Base-by-base conservation (phyloP, 2,888 invertebrate species). In the Cyrtodaria siliqua region DNA sequence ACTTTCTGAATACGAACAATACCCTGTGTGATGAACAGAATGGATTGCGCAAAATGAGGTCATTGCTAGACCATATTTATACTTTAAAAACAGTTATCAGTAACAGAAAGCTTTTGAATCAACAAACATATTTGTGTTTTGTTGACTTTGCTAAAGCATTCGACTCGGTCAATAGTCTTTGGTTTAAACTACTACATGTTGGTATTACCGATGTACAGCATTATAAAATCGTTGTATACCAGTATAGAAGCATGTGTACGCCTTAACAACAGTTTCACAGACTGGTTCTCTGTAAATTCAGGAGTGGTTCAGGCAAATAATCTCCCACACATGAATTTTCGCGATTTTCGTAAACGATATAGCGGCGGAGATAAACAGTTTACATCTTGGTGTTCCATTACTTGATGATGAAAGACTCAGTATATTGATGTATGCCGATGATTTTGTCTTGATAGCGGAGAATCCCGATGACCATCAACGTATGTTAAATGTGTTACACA, bases 161-260 rank as follows among this genome's bases (percentile, higher is more conserved):
- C 24, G 60, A 60, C 23, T 42, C 60, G 2, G 44, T 60, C 2
- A 47, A 44, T 18, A 23, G 60, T 18, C 44, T 60, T n/a, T 60
- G 60, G 60, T 60, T 44, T 60, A 60, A 60, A 44, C 60, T 60
- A 23, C 4, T 60, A n/a, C 23, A 16, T 2, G 23, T 24, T n/a
- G 60, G 60, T 24, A 44, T 33, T 8, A 12, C 33, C 4, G 33
- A 33, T 33, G 33, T 47, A 9, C 16, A 4, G 6, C 4, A 18
- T 20, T 4, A 16, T 47, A 9, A 47, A 47, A 20, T 4, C 47
- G 4, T 6, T 47, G 6, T 20, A 9, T 16, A 47, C 3, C 3
- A 20, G 20, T 47, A 47, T 20, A 47, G 16, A 47, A 9, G 16
- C 6, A 4, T 16, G 18, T 20, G 20, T 47, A 9, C 4, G 20